Conservation (phyloP, 2,888 invertebrate genomes). For the Laothoe populi region DNA sequence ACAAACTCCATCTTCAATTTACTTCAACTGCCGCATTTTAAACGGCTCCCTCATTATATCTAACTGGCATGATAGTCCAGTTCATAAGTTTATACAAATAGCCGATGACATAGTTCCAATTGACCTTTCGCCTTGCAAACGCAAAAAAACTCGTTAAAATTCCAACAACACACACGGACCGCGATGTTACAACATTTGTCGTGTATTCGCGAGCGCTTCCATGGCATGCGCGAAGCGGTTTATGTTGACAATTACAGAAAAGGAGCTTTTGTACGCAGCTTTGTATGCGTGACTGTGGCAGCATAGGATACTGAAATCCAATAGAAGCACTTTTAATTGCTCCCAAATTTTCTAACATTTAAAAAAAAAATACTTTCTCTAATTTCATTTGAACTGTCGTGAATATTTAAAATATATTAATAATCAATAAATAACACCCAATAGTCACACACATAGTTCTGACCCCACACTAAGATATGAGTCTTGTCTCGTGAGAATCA, state of each 20-base stretch:
- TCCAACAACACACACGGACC: slow-evolving; percentile 30
- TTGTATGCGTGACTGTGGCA: too few relatives aligned
- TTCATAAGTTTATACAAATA: slow-evolving; percentile 29
- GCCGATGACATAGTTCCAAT: slow-evolving; percentile 32
- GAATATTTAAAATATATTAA: too few relatives aligned
- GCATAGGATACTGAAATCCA: too few relatives aligned
- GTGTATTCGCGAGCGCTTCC: neutral
- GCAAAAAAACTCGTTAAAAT: slow-evolving; percentile 36
- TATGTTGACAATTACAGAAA: neutral
- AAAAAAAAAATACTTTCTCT: too few relatives aligned
- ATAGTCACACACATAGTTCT: too few relatives aligned
- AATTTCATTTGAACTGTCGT: too few relatives aligned
- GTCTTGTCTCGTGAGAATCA: too few relatives aligned
- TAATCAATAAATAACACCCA: too few relatives aligned
- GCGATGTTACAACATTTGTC: slow-evolving; percentile 30
- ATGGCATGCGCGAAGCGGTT: slow-evolving; percentile 11
- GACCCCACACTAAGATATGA: too few relatives aligned
- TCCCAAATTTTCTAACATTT: too few relatives aligned
- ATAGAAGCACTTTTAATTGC: too few relatives aligned
- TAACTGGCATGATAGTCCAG: slow-evolving; percentile 30
- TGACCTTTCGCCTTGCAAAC: slow-evolving; percentile 34
- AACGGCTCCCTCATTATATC: slow-evolving; percentile 5
- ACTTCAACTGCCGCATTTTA: neutral
- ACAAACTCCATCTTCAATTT: neutral
- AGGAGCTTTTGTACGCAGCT: too few relatives aligned